Percentiles rank a stretch among this genome's conserved stretches.
phyloP scores from a whole-genome alignment of 2,113 vertebrate species.

The Eurystomus gularis region DNA sequence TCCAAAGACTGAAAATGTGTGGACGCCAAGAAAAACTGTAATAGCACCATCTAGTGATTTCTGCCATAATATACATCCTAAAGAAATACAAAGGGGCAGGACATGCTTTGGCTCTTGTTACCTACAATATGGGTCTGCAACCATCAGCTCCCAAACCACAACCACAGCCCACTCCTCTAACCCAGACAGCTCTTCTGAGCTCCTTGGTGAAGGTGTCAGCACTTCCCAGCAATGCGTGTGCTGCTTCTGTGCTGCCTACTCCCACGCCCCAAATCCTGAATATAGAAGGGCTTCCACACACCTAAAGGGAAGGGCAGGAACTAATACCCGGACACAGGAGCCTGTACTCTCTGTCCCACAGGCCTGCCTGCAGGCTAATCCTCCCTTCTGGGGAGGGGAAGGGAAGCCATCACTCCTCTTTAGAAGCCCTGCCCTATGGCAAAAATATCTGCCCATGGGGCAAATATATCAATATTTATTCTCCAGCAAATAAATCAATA shows the following conservation, averaged over 20 bases:
- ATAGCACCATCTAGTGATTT: neutral
- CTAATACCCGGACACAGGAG: neutral
- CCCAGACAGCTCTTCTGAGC: neutral
- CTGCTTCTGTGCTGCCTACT: neutral
- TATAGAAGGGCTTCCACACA: neutral
- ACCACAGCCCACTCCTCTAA: neutral
- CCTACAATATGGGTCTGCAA: too few species aligned
- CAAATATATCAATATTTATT: neutral
- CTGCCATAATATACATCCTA: neutral
- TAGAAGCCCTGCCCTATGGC: neutral
- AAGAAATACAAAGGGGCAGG: neutral
- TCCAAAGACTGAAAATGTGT: neutral
- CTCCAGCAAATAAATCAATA: neutral
- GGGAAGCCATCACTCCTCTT: neutral
- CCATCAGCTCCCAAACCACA: neutral
- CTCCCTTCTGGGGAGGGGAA: neutral
- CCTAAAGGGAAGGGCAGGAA: neutral
- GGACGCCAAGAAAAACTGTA: neutral
- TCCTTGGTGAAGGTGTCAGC: neutral
- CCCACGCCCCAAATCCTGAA: neutral
- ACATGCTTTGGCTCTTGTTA: too few species aligned
- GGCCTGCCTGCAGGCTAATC: neutral
- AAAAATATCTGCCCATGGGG: neutral
- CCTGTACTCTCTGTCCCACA: neutral
- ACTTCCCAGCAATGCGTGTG: neutral